Evolutionary conservation across 1,140 invertebrate genomes (phyloP).

Genomic region (Drosophila asahinai): DNA sequence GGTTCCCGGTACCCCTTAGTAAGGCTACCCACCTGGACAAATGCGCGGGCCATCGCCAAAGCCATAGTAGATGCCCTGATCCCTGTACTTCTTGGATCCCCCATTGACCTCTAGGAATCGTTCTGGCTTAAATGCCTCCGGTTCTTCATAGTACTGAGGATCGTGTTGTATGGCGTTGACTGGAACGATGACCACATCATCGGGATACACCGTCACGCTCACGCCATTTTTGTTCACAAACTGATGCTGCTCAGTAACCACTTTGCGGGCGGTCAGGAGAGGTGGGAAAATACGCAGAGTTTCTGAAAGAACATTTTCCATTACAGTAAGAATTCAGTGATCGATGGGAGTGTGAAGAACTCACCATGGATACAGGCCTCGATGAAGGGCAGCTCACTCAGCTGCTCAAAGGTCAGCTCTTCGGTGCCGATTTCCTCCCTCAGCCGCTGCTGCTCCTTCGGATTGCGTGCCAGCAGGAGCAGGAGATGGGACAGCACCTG

Average conservation of each 20-base stretch:
- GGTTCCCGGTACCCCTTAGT: not conserved
- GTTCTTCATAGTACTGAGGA: slow-evolving; percentile 87
- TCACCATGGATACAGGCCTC: slow-evolving; percentile 67
- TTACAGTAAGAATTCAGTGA: no score
- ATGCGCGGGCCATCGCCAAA: slow-evolving; percentile 87
- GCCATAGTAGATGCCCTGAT: slow-evolving; percentile 86
- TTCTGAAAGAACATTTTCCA: slow-evolving; percentile 22
- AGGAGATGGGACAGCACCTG: slow-evolving; percentile 50
- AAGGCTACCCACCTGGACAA: slow-evolving; percentile 86
- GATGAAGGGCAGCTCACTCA: slow-evolving; percentile 58
- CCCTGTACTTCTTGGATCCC: slow-evolving; percentile 77
- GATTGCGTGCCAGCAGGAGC: slow-evolving; percentile 49
- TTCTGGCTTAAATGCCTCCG: slow-evolving; percentile 88
- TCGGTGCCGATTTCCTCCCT: slow-evolving; percentile 69
- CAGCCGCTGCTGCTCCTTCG: slow-evolving; percentile 31
- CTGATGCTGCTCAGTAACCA: slow-evolving; percentile 44
- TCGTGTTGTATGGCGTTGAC: slow-evolving; percentile 87
- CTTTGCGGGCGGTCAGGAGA: slow-evolving; percentile 30
- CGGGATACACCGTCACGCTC: slow-evolving; percentile 73
- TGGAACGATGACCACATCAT: slow-evolving; percentile 86
- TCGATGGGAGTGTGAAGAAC: not conserved
- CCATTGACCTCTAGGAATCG: slow-evolving; percentile 86
- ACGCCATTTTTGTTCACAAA: slow-evolving; percentile 60
- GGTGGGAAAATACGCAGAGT: slow-evolving; percentile 60
- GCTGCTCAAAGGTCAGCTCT: slow-evolving; percentile 48